Evolutionary conservation across 2,797 vertebrate genomes (phyloP).

Genomic region (Triplophysa bombifrons): DNA sequence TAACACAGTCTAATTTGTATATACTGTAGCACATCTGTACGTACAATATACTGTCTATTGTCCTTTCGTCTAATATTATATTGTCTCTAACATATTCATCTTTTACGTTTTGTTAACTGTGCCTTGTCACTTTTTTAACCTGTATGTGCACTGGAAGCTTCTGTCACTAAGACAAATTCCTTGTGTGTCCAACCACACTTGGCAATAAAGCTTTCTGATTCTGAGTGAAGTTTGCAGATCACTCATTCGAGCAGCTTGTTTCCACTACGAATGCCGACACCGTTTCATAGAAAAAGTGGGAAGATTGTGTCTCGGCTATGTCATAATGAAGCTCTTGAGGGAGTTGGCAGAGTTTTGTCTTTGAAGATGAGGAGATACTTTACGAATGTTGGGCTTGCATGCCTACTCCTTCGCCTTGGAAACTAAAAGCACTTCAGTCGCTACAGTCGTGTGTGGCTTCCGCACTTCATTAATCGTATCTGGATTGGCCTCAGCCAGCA

Average conservation of each 20-base stretch:
- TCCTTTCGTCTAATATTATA: too few species aligned
- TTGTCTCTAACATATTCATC: too few species aligned
- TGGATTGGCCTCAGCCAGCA: conserved; percentile 33
- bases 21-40: too few species aligned
- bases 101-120: too few species aligned
- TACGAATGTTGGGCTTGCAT: conserved; percentile 9
- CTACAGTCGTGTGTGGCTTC: conserved; percentile 27
- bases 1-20: too few species aligned
- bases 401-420: conserved; percentile 40
- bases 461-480: conserved; percentile 40
- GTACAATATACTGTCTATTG: too few species aligned
- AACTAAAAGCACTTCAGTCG: conserved; percentile 38
- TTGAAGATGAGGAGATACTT: neutral
- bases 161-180: too few species aligned
- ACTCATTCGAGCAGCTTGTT: too few species aligned
- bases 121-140: too few species aligned
- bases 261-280: neutral
- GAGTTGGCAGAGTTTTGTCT: conserved; percentile 16
- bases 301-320: conserved; percentile 7
- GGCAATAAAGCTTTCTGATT: too few species aligned
- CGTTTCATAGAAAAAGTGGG: neutral
- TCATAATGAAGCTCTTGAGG: conserved; percentile 35
- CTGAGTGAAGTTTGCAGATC: neutral
- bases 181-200: too few species aligned
- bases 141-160: too few species aligned